phyloP scores from a whole-genome alignment of 2,113 vertebrate species.

The Myodes glareolus region DNA sequence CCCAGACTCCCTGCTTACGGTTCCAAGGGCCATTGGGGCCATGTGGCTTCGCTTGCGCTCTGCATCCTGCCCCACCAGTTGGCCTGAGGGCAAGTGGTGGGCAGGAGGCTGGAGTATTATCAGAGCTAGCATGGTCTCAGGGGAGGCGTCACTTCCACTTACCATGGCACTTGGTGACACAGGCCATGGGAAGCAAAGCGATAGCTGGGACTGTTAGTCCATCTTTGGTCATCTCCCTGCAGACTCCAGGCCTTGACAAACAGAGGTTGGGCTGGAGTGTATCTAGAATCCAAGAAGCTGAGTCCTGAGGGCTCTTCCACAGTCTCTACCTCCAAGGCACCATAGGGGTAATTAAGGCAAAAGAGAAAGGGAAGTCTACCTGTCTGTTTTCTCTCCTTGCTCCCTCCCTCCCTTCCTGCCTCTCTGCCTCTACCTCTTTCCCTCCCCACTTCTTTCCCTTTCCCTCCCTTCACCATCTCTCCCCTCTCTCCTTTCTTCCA shows the following conservation, averaged over 20 bases:
- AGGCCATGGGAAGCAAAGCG: conserved; percentile 59
- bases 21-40: conserved; percentile 57
- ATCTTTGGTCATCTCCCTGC: background rate
- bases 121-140: conserved; percentile 58
- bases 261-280: background rate
- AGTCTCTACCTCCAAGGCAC: background rate
- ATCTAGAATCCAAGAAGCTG: background rate
- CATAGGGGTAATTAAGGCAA: background rate
- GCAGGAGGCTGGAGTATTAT: conserved; percentile 64
- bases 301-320: background rate
- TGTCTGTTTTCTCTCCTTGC: rapidly evolving
- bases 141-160: conserved; percentile 76
- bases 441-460: rapidly evolving
- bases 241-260: conserved; percentile 1
- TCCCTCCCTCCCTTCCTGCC: rapidly evolving
- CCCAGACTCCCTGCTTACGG: conserved; percentile 12
- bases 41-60: conserved; percentile 77
- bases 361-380: background rate
- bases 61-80: conserved; percentile 55
- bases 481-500: rapidly evolving
- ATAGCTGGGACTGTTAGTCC: conserved; percentile 35
- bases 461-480: no score
- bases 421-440: rapidly evolving
- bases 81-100: conserved; percentile 63
- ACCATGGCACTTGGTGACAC: conserved; percentile 69